Base-by-base conservation (phyloP, 2,113 vertebrate species). In the Menidia beryllina region DNA sequence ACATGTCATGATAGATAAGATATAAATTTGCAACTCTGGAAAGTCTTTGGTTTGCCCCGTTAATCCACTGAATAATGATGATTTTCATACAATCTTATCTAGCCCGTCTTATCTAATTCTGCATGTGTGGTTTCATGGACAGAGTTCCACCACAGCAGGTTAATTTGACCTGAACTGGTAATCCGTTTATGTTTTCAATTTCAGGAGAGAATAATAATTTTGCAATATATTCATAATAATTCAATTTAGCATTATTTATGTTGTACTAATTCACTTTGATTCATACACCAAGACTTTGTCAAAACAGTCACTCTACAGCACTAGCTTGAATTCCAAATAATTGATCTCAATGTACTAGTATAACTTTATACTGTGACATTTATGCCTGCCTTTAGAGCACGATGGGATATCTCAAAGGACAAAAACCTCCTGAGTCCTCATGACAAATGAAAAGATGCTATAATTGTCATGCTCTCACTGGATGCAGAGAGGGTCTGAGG, bases 391-490 rank as follows among this genome's bases (percentile, higher is more conserved):
- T 24, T 75, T 23, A 13, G 53, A 78, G 25, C 48, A 47, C 49
- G 63, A 14, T 3, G 55, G 25, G 43, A n/a, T 51, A 14, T 54
- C 5, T 39, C 19, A 85, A 82, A 82, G 79, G 79, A 72, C 75
- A 62, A 54, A 23, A 57, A 45, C 47, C 13, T 50, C 67, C 63
- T 25, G 78, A 59, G 13, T 71, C 58, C 5, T 62, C 21, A 12
- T 39, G 59, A 82, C 60, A 62, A 79, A 79, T 19, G 21, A 57
- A 50, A 41, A 48, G 53, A 68, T 50, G 57, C 53, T 58, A 39
- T 34, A 36, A 0, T 19, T 23, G 24, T 34, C 3, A 2, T 15
- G 27, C 38, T 58, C 20, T 36, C 1, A 1, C 12, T 64, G 30
- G 47, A 67, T 30, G 54, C 59, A 30, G 30, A 36, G 55, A 25